Evolutionary conservation across 2,113 vertebrate species (phyloP).

Genomic region (Sceloporus undulatus): DNA sequence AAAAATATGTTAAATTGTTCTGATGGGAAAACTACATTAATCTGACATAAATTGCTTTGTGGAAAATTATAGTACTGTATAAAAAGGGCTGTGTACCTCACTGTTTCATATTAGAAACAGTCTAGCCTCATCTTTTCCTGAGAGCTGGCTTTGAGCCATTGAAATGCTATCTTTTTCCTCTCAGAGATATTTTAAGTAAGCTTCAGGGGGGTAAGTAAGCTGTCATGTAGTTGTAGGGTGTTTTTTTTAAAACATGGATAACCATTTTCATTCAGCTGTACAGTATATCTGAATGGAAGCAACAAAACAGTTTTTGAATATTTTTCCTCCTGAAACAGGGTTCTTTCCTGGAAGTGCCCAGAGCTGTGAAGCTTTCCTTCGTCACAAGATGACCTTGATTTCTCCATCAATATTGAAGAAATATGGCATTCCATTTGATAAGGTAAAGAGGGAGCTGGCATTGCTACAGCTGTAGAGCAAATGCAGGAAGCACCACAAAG

Average conservation of each 20-base stretch:
- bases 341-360: conserved; percentile 98
- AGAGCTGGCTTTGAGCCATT: neutral
- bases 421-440: conserved; percentile 95
- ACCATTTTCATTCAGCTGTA: neutral
- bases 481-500: neutral
- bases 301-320: neutral
- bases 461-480: neutral
- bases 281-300: neutral
- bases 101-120: neutral
- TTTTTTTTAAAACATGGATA: neutral
- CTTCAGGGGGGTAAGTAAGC: neutral
- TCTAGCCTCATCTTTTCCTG: neutral
- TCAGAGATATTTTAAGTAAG: neutral
- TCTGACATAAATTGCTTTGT: neutral
- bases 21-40: neutral
- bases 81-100: neutral
- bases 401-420: conserved; percentile 97
- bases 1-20: neutral
- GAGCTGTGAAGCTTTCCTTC: conserved; percentile 95
- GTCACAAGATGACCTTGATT: conserved; percentile 99
- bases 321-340: conserved; percentile 78
- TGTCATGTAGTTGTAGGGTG: neutral
- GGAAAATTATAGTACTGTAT: neutral
- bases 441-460: conserved; percentile 80
- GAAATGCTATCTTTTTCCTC: neutral